These are phyloP conservation scores for Idaea straminata DNA, from an alignment of 2,888 invertebrate genomes.

Conservation along the genomic window DNA sequence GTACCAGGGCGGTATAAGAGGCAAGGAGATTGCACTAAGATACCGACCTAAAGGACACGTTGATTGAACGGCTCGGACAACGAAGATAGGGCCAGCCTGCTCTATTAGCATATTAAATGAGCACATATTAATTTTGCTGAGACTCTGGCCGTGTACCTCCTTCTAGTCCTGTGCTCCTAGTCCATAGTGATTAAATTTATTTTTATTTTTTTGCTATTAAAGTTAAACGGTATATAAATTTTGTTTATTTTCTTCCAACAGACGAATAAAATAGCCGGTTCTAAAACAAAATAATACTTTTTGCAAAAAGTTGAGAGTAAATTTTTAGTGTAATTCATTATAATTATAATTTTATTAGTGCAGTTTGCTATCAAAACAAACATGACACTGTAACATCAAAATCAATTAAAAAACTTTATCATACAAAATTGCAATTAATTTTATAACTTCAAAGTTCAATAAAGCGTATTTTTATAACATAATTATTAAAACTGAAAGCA, in stretches of 20 bases:
- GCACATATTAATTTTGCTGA: constrained; percentile 69
- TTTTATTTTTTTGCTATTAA: background rate
- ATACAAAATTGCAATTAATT: background rate
- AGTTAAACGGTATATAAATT: constrained; percentile 1
- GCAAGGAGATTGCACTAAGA: constrained; percentile 63
- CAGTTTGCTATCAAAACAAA: background rate
- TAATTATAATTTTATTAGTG: background rate
- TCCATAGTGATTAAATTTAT: background rate
- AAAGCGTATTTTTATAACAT: background rate
- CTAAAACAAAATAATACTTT: background rate
- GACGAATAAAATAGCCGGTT: background rate
- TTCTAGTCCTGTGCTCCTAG: background rate
- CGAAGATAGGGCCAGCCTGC: constrained; percentile 56
- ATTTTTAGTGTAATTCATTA: too few species aligned
- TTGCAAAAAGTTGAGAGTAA: too few species aligned
- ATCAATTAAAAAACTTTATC: constrained; percentile 1
- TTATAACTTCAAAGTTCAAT: background rate
- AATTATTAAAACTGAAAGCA: background rate
- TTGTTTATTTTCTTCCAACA: background rate
- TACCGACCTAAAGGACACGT: constrained; percentile 71
- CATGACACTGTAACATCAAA: background rate
- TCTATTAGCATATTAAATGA: constrained; percentile 77
- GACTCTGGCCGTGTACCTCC: constrained; percentile 22
- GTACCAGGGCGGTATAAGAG: constrained; percentile 61
- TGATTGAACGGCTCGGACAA: constrained; percentile 77